Evolutionary conservation across 2,888 invertebrate species (phyloP).

Genomic region (Coelinius sp.): DNA sequence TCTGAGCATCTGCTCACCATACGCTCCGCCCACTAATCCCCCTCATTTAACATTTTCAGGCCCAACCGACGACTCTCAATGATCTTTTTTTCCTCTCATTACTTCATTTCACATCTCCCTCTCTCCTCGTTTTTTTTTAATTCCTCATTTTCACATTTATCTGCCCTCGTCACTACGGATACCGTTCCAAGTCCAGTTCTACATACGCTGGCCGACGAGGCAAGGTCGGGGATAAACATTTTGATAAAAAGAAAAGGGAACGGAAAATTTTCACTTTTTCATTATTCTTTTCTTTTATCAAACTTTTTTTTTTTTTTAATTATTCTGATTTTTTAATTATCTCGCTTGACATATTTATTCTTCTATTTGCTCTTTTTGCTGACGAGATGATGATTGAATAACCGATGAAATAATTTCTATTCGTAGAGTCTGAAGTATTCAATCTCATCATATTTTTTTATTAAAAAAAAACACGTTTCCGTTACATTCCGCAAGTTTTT

Average conservation of each 20-base stretch:
- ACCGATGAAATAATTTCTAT: background rate
- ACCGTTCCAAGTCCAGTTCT: conserved; percentile 10
- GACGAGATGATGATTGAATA: background rate
- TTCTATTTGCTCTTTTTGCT: background rate
- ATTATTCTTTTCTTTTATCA: background rate
- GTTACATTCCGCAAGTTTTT: background rate
- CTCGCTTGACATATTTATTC: background rate
- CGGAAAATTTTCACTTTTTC: background rate
- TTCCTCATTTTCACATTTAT: background rate
- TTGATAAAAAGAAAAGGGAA: background rate
- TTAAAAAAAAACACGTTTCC: background rate
- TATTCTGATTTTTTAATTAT: background rate
- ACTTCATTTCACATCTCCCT: background rate
- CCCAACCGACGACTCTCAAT: conserved; percentile 33
- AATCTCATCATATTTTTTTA: background rate
- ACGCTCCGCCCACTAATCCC: conserved; percentile 49
- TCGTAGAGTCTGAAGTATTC: background rate
- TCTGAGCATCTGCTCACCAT: conserved; percentile 45
- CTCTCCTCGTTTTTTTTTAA: background rate
- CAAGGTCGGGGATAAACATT: conserved; percentile 7
- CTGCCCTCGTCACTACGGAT: conserved; percentile 22
- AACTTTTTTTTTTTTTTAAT: background rate
- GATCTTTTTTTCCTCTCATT: conserved; percentile 13
- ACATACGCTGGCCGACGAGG: background rate
- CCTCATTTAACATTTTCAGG: conserved; percentile 45